Evolutionary conservation across 2,888 invertebrate species (phyloP), one percentile per base, ranked within the genome.

Genomic region (Apotomis turbidana): DNA sequence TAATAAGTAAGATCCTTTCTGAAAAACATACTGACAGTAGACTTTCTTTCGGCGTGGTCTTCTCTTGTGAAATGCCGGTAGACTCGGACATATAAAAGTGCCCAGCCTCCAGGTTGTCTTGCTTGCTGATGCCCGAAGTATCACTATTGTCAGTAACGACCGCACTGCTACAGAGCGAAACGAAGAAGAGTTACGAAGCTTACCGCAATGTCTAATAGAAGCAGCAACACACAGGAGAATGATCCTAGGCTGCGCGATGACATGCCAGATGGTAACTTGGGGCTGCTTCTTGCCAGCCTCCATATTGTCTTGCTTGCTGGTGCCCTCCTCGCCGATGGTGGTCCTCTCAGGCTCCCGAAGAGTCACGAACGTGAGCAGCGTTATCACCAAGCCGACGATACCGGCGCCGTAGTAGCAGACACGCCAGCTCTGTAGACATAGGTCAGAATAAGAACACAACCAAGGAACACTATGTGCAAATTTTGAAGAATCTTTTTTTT

Each of bases 121-220:
- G 41, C 41, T 41, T 41, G 41, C 41, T 41, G 5, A 6, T 41
- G 41, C 5, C 41, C 41, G 5, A 5, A 5, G 5, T 6, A 6
- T 5, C 6, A 41, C 5, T 2, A 41, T 27, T 2, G 27, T 27
- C 2, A 27, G 27, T 41, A 41, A 41, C 41, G 6, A 6, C 0
- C 41, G 1, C 41, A 3, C 41, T 41, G 5, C 41, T 6, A 6
- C n/a, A 5, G 41, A 6, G 5, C 3, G 10, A 6, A 27, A 27
- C 27, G 2, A 27, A 27, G 27, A 27, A 27, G 9, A 55, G 2
- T 15, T 5, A 36, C 8, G 5, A 61, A 63, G 79, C 89, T 90
- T 81, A 96, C 96, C 97, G 78, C 97, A 97, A 90, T 98, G 97
- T 79, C 97, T 95, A 78, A 98, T 96, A 55, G 97, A 97, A 15